Evolutionary conservation across 2,797 vertebrate species (phyloP), one percentile per base, ranked within the genome.

Genomic region (Coregonus ussuriensis): DNA sequence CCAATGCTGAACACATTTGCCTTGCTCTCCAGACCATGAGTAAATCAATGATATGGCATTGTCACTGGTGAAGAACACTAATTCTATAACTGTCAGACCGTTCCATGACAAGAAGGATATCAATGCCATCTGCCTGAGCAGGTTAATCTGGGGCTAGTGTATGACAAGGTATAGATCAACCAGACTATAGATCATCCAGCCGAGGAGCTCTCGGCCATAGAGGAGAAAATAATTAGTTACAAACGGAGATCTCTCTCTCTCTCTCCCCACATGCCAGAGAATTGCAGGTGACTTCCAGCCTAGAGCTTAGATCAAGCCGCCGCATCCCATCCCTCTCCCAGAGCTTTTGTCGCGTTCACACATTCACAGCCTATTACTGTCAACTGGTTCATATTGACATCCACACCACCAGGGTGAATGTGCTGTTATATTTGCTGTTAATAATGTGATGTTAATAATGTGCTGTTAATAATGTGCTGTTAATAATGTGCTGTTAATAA

Each of bases 291-390:
- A 47, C 41, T 47, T 47, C 74, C 76, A 79, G 74, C 70, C 79
- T 68, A 62, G 65, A 75, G 81, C 81, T 81, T 82, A 80, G 79
- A 86, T 77, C 18, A 18, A 59, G 82, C 79, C 77, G 77, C 41
- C 41, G 3, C 80, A 76, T 82, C 77, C 72, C 70, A 76, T 82
- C 77, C 72, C 70, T 75, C 69, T 72, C 81, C 74, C 62, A 75
- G n/a, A 77, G 59, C 41, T 47, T 11, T 3, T 47, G 41, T 47
- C 2, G 41, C 9, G 9, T 82, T 77, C 78, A 75, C 77, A 35
- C 74, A 79, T 82, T 85, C 79, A 83, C 78, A 83, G 75, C 83
- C 81, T 71, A 84, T 86, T 83, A 82, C 33, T 16, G 66, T 68
- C 66, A 16, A 67, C 31, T 35, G 29, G 29, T 16, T 35, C 14